phyloP scores from a whole-genome alignment of 1,140 invertebrate species.

The Drosophila lini region DNA sequence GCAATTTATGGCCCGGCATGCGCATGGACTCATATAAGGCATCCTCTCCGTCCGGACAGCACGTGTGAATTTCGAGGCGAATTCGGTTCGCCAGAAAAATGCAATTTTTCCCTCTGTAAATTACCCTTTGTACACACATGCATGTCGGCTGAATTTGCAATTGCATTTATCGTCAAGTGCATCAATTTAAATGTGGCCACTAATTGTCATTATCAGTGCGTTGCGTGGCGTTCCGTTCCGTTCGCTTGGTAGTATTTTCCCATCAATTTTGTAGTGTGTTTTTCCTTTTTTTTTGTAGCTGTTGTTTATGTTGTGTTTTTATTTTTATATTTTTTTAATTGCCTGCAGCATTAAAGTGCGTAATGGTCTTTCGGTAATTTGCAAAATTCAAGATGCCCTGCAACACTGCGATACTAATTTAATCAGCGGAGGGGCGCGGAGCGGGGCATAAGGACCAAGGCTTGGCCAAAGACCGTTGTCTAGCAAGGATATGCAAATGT shows the following conservation, averaged over 20 bases:
- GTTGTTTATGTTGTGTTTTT: slow-evolving; percentile 41
- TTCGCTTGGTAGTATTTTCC: slow-evolving; percentile 37
- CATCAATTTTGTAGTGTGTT: slow-evolving; percentile 6
- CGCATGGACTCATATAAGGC: slow-evolving; percentile 28
- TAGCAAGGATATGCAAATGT: slow-evolving; percentile 56
- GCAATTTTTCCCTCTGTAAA: slow-evolving; percentile 74
- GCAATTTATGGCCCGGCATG: slow-evolving; percentile 58
- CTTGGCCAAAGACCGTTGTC: slow-evolving; percentile 34
- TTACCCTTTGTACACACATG: slow-evolving; percentile 62
- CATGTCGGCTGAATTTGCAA: slow-evolving; percentile 63
- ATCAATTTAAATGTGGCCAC: slow-evolving; percentile 83
- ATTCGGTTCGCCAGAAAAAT: slow-evolving; percentile 73
- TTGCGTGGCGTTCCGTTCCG: slow-evolving; percentile 59
- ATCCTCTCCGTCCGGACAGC: slow-evolving; percentile 53
- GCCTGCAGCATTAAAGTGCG: slow-evolving; percentile 30
- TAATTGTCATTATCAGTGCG: slow-evolving; percentile 81
- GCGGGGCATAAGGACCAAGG: slow-evolving; percentile 8
- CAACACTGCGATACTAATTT: slow-evolving; percentile 14
- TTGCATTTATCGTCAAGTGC: slow-evolving; percentile 82
- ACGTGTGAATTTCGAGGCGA: slow-evolving; percentile 77
- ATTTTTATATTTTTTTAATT: slow-evolving; percentile 39
- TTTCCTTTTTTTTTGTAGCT: slow-evolving; percentile 20
- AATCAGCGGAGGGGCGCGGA: slow-evolving; percentile 9
- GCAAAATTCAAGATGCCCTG: slow-evolving; percentile 23
- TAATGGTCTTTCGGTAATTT: not conserved